Evolutionary conservation across 2,888 invertebrate species (phyloP).

Genomic region (Lasiommata megera): DNA sequence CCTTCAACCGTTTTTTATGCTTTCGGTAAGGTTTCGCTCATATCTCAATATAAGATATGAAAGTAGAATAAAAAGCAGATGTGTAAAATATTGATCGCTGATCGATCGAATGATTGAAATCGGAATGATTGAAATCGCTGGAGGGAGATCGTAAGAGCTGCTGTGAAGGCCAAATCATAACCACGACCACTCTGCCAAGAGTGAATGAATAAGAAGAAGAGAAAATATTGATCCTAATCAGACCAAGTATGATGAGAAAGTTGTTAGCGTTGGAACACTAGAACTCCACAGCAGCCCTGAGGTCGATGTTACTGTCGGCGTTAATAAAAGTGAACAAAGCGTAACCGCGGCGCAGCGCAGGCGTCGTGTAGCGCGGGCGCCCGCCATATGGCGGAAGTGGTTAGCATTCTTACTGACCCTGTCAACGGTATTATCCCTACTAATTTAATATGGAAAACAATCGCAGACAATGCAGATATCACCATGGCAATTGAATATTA

Average conservation of each 20-base stretch:
- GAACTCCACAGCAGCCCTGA: conserved; percentile 10
- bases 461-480: background rate
- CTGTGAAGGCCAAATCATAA: no score
- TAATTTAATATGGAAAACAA: background rate
- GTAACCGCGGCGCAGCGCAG: conserved; percentile 8
- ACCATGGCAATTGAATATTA: no score
- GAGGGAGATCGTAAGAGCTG: no score
- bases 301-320: conserved; percentile 1
- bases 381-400: conserved; percentile 68
- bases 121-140: no score
- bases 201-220: no score
- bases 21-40: no score
- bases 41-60: no score
- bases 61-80: no score
- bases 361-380: conserved; percentile 46
- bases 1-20: no score
- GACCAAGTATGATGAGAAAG: background rate
- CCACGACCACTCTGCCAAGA: no score
- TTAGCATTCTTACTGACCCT: conserved; percentile 45
- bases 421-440: conserved; percentile 13
- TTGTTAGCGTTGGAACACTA: background rate
- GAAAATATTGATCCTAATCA: background rate
- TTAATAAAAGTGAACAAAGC: conserved; percentile 17
- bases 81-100: no score
- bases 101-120: no score